A percentile compares a stretch with the other conserved stretches of the same genome.
phyloP scores from a whole-genome alignment of 37 sponge, comb jelly and placozoan species.

The Spongilla lacustris region DNA sequence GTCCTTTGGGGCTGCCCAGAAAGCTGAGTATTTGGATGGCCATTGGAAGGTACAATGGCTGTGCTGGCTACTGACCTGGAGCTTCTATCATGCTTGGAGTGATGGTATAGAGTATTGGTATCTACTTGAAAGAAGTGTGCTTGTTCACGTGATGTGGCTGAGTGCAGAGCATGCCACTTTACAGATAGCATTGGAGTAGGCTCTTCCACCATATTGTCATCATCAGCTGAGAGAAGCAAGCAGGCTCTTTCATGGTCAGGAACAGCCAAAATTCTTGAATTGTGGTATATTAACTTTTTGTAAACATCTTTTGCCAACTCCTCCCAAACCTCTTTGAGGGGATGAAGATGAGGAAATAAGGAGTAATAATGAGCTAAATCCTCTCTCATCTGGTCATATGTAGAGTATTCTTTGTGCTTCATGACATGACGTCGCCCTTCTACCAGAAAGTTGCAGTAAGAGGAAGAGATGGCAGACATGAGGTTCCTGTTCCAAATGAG shows the following conservation, averaged over 20 bases:
- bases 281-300: not conserved
- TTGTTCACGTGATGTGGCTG: not conserved
- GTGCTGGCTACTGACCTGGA: not conserved
- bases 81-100: not conserved
- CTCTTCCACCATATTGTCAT: not conserved
- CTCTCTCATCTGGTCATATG: not conserved
- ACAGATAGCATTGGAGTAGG: not conserved
- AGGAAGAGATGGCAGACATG: constrained; percentile 45
- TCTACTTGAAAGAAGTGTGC: not conserved
- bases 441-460: constrained; percentile 54
- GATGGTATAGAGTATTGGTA: not conserved
- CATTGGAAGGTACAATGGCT: not conserved
- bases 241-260: not conserved
- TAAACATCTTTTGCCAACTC: constrained; percentile 12
- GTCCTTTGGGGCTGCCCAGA: not conserved
- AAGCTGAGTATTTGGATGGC: not conserved
- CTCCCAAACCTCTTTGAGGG: not conserved
- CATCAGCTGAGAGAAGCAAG: not conserved
- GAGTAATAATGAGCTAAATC: constrained; percentile 14
- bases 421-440: not conserved
- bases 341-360: constrained; percentile 13
- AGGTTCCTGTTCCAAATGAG: constrained; percentile 58
- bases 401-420: not conserved
- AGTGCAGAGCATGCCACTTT: constrained; percentile 13
- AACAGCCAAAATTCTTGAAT: not conserved